A percentile compares a stretch with the other conserved stretches of the same genome.
phyloP scores from a whole-genome alignment of 2,113 vertebrate genomes.

The Hydropotes inermis region DNA sequence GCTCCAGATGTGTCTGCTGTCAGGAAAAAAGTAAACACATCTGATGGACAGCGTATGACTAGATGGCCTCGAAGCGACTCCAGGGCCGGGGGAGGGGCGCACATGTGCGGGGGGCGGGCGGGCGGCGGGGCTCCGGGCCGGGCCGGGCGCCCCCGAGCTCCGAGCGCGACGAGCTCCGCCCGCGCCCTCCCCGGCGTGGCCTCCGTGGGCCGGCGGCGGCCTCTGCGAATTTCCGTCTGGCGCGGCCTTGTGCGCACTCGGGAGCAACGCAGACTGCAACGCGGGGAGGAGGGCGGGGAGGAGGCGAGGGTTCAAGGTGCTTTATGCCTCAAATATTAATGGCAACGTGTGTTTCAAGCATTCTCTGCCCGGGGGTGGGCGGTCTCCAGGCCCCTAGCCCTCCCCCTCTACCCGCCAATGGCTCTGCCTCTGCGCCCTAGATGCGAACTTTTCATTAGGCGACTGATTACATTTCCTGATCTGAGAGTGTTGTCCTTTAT shows the following conservation, averaged over 20 bases:
- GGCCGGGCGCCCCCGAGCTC: slow-evolving; percentile 81
- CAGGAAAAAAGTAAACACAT: slow-evolving; percentile 98
- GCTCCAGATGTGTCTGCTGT: slow-evolving; percentile 99
- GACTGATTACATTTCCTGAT: slow-evolving; percentile 64
- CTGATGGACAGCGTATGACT: slow-evolving; percentile 99
- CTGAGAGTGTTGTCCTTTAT: slow-evolving; percentile 68
- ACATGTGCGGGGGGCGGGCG: slow-evolving; percentile 22
- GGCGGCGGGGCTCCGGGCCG: slow-evolving; percentile 86
- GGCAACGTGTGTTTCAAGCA: slow-evolving; percentile 75
- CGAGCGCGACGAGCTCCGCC: slow-evolving; percentile 89
- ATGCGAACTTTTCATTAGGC: slow-evolving; percentile 70
- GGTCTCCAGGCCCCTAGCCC: slow-evolving; percentile 32
- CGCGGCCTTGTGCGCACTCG: slow-evolving; percentile 93
- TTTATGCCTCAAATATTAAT: slow-evolving; percentile 80
- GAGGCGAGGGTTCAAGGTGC: slow-evolving; percentile 76
- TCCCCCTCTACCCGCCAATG: slow-evolving; percentile 60
- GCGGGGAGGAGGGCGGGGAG: slow-evolving; percentile 82
- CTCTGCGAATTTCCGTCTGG: slow-evolving; percentile 94
- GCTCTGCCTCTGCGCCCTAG: slow-evolving; percentile 67
- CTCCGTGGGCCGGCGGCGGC: slow-evolving; percentile 91
- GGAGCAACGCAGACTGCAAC: slow-evolving; percentile 96
- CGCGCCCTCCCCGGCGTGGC: slow-evolving; percentile 93
- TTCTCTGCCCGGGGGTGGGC: slow-evolving; percentile 64
- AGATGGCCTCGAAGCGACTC: slow-evolving; percentile 92
- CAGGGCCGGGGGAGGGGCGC: slow-evolving; percentile 80